These are phyloP conservation scores for Diachasma alloeum DNA, from an alignment of 1,140 invertebrate species.

Conservation along the genomic window DNA sequence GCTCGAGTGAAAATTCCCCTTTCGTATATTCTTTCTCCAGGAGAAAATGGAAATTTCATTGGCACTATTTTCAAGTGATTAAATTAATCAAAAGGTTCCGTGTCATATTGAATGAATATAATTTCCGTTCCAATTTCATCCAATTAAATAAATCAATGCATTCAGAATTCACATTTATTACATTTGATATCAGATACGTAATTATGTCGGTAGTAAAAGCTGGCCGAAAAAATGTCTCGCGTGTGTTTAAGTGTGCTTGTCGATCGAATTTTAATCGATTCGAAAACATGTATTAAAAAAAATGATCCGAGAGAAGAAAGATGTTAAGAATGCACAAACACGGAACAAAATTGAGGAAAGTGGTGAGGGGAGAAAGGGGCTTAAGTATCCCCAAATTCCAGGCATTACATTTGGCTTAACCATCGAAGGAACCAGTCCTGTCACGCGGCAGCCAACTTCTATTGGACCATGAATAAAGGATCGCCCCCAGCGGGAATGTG, in stretches of 20 bases:
- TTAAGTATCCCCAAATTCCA: conserved; percentile 13
- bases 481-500: background rate
- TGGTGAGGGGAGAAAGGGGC: background rate
- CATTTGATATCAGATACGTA: background rate
- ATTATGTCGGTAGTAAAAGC: background rate
- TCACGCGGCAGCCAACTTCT: conserved; percentile 6
- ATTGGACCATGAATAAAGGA: conserved; percentile 20
- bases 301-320: background rate
- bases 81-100: background rate
- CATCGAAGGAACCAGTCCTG: conserved; percentile 9
- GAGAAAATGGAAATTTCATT: background rate
- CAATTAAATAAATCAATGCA: background rate
- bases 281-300: background rate
- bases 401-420: conserved; percentile 12
- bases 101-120: background rate
- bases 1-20: background rate
- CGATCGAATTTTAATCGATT: background rate
- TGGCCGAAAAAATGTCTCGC: background rate
- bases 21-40: too few relatives aligned
- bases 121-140: background rate
- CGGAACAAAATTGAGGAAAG: background rate
- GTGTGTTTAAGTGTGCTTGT: background rate
- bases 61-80: background rate
- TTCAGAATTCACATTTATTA: background rate
- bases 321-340: conserved; percentile 12